These are phyloP conservation scores for Hydractinia symbiolongicarpus DNA, from an alignment of 30 jellyfish, hydroid and myxozoan genomes.

Conservation along the genomic window DNA sequence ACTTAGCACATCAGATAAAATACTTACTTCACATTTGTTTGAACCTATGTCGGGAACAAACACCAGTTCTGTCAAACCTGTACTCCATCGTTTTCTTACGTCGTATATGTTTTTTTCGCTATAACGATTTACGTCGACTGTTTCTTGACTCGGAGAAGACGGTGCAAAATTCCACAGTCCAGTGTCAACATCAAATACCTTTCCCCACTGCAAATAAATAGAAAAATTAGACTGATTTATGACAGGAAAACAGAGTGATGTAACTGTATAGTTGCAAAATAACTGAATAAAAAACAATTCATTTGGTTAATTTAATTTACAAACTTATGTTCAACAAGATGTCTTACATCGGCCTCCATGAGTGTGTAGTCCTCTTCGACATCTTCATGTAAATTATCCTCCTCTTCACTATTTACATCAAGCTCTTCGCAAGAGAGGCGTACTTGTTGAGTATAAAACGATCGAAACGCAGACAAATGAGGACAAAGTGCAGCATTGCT, in stretches of 20 bases:
- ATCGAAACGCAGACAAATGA: background rate
- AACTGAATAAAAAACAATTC: background rate
- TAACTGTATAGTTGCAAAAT: background rate
- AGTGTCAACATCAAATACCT: background rate
- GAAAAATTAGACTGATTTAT: background rate
- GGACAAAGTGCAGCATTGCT: background rate
- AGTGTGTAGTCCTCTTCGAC: background rate
- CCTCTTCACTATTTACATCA: background rate
- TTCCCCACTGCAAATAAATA: background rate
- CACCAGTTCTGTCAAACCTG: background rate
- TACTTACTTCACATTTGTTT: background rate
- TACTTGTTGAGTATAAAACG: background rate
- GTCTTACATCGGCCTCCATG: background rate
- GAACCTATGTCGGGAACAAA: background rate
- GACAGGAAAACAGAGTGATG: no score
- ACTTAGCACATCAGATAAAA: no score
- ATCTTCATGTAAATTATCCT: background rate
- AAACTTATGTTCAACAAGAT: background rate
- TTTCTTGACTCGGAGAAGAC: background rate
- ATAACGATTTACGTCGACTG: background rate
- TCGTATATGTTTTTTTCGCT: background rate
- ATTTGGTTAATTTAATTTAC: background rate
- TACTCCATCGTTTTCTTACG: background rate
- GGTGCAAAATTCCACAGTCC: conserved; percentile 1
- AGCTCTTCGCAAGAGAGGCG: background rate